Percentiles rank a stretch among this genome's conserved stretches.
Conservation (phyloP, 92 coral and sea anemone species). For the Anthopleura xanthogrammica region DNA sequence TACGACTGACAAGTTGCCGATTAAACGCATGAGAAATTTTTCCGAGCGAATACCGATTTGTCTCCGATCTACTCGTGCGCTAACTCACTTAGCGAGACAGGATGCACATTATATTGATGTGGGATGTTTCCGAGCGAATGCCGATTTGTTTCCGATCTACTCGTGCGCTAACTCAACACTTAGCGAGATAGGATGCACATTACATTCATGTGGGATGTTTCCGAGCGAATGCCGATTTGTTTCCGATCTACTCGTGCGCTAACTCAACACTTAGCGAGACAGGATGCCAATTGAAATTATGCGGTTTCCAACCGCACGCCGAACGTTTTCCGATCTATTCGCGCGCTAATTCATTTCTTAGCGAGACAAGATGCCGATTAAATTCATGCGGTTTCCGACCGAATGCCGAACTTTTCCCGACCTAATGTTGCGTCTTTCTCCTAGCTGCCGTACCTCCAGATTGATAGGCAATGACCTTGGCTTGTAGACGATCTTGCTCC, state of each 20-base stretch:
- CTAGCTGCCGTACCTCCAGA: conserved; percentile 29
- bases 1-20: no score
- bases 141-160: conserved; percentile 1
- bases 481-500: conserved; percentile 84
- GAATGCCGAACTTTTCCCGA: neutral
- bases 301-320: neutral
- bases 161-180: neutral
- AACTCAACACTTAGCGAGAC: no score
- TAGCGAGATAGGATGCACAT: neutral
- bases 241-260: neutral
- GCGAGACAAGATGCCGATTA: neutral
- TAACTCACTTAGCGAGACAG: neutral
- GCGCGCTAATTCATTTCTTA: neutral
- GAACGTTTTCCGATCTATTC: neutral
- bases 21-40: no score
- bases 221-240: neutral
- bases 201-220: neutral
- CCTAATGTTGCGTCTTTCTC: neutral
- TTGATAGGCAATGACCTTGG: conserved; percentile 57
- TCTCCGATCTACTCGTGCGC: neutral
- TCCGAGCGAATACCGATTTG: neutral
- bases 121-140: neutral
- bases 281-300: no score
- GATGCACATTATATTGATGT: neutral
- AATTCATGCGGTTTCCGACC: neutral